Evolutionary conservation across 2,797 vertebrate genomes (phyloP).

Genomic region (Mormyrops boulengeri): DNA sequence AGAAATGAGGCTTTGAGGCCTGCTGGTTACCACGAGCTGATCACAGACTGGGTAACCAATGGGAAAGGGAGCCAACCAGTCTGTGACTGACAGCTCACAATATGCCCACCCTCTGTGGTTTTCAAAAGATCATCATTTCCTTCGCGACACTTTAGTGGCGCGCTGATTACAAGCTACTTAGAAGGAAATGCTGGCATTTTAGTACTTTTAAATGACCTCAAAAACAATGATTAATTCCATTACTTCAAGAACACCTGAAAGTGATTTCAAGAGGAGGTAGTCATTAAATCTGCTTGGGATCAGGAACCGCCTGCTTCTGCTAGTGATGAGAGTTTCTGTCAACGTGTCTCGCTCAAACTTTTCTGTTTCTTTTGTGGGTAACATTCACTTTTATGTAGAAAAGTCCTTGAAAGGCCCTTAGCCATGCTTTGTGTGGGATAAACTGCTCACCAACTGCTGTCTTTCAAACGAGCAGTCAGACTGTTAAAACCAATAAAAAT

Average conservation of each 20-base stretch:
- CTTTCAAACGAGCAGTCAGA: neutral
- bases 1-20: neutral
- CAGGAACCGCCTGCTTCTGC: neutral
- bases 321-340: neutral
- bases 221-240: neutral
- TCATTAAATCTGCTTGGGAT: neutral
- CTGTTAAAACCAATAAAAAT: neutral
- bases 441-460: neutral
- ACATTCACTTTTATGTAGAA: neutral
- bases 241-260: constrained; percentile 1
- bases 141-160: neutral
- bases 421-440: neutral
- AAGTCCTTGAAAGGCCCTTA: neutral
- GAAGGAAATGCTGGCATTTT: neutral
- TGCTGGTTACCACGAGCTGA: neutral
- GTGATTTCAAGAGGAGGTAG: neutral
- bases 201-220: neutral
- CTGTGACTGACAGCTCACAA: neutral
- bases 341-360: neutral
- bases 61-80: neutral
- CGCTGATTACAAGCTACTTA: neutral
- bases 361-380: neutral
- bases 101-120: neutral
- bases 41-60: neutral
- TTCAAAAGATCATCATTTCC: neutral